Evolutionary conservation across 2,113 vertebrate genomes (phyloP).

Genomic region (Himantopus leucocephalus): DNA sequence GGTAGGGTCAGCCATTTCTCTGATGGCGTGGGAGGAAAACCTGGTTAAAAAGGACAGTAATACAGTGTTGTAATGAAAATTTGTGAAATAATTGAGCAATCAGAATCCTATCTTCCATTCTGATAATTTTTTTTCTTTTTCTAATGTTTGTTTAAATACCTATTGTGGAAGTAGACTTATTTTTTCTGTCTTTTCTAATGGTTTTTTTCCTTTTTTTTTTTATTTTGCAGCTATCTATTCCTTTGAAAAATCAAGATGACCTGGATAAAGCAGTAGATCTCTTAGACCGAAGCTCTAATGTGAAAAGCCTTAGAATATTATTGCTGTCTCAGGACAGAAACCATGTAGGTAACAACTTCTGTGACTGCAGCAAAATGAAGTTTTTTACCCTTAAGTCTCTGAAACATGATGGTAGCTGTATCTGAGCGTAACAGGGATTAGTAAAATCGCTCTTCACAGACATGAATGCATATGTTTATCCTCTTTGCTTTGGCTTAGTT

Average conservation of each 20-base stretch:
- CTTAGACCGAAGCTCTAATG: slow-evolving; percentile 90
- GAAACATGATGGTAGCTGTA: not conserved
- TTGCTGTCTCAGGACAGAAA: slow-evolving; percentile 87
- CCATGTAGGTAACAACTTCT: slow-evolving; percentile 79
- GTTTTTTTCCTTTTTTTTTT: not conserved
- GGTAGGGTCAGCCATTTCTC: not conserved
- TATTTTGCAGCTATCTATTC: slow-evolving; percentile 87
- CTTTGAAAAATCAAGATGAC: slow-evolving; percentile 90
- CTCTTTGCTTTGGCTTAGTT: not conserved
- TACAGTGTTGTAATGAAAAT: not conserved
- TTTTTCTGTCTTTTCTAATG: not conserved
- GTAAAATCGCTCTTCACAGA: not conserved
- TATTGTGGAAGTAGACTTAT: not conserved
- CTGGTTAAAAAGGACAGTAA: not conserved
- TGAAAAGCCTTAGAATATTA: slow-evolving; percentile 95
- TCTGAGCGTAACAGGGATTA: not conserved
- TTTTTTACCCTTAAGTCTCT: not conserved
- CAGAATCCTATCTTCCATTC: not conserved
- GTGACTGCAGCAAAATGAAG: not conserved
- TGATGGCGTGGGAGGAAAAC: not conserved
- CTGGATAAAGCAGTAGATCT: slow-evolving; percentile 93
- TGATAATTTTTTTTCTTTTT: not conserved
- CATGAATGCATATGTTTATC: not conserved
- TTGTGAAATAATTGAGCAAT: not conserved
- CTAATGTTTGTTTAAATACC: not conserved